Base-by-base conservation (phyloP, 2,888 invertebrate species). In the Hemaris fuciformis region DNA sequence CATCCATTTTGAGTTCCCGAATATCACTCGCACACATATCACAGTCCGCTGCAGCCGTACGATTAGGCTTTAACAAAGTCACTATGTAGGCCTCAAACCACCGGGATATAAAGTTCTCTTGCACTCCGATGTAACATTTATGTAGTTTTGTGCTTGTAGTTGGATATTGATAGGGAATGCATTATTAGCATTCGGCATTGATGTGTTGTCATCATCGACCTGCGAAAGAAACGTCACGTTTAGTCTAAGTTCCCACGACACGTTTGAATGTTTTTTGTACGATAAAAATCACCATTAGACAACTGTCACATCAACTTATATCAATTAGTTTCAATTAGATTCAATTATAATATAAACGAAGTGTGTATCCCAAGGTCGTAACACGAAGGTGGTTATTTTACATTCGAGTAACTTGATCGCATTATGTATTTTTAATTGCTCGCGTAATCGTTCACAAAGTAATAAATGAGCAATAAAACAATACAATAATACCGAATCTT, bases 161-260 rank as follows among this genome's bases (percentile, higher is more conserved):
- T 89, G 41, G 89, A 88, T 79, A 86, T 84, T 68, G 85, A 84
- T 79, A 85, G 79, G 64, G 84, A 78, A 75, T 82, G 79, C 77
- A 81, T 81, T 69, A 79, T 81, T 76, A 80, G 78, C 75, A 81
- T 81, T 67, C 81, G 80, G 74, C 80, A 78, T 74, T 80, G 81
- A 67, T 81, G 77, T 66, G 81, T 79, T 85, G 77, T 84, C 91
- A 92, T 91, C 83, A 85, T 91, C 86, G 76, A 89, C 84, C 91
- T 91, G 91, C 18, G 80, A 85, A 81, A 84, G 79, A 76, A 70
- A 74, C 78, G 79, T 72, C 56, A 56, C 31, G 60, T 59, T 71
- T 62, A 75, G 48, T 53, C 18, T 38, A n/a, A 38, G 38, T 10
- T 38, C 38, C 10, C 5, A 65, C 60, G 62, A 62, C 56, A 20